Percentiles rank a stretch among this genome's conserved stretches.
phyloP scores from a whole-genome alignment of 2,113 vertebrate genomes.

The Oncorhynchus keta region DNA sequence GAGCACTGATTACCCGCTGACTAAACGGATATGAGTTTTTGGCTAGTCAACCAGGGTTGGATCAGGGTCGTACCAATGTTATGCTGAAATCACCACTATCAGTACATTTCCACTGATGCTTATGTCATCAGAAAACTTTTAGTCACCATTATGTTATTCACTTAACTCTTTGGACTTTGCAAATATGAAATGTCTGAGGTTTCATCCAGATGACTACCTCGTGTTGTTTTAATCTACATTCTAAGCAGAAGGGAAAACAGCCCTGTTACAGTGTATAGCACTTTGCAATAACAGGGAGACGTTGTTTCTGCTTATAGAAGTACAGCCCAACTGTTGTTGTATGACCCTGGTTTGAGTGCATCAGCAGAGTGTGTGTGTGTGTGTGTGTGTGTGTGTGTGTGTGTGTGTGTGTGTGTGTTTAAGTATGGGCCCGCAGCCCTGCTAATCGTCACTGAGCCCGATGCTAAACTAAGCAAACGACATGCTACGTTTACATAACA shows the following conservation, averaged over 20 bases:
- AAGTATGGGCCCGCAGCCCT: conserved; percentile 2
- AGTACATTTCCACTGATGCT: conserved; percentile 10
- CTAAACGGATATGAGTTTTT: background rate
- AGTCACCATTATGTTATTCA: background rate
- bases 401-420: background rate
- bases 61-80: background rate
- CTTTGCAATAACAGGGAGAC: background rate
- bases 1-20: conserved; percentile 18
- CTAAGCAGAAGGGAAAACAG: too few relatives aligned
- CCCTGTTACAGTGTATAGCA: too few relatives aligned
- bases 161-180: background rate
- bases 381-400: background rate
- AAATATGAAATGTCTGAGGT: background rate
- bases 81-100: background rate
- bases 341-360: background rate
- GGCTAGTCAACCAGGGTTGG: too few relatives aligned
- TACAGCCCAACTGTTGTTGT: too few relatives aligned
- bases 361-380: background rate
- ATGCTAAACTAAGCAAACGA: conserved; percentile 30
- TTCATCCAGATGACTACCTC: background rate
- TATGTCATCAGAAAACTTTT: background rate
- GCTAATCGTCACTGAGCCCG: conserved; percentile 30
- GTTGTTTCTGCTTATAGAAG: background rate
- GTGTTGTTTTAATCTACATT: too few relatives aligned
- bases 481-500: conserved; percentile 44